Conservation (phyloP, 2,888 invertebrate genomes). For the Eupithecia pulchellata region DNA sequence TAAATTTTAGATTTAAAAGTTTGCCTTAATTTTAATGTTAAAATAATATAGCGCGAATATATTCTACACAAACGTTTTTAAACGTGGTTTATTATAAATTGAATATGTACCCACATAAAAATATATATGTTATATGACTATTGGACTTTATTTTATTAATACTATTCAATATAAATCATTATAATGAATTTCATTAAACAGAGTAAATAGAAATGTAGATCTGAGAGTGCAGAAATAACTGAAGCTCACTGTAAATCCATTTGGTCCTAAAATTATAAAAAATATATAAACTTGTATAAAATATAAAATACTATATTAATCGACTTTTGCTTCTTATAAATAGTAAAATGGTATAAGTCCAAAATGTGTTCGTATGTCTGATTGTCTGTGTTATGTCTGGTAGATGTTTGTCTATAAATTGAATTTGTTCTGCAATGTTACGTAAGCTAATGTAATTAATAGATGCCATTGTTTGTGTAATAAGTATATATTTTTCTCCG, state of each 20-base stretch:
- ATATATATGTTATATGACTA: neutral
- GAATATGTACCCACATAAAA: too few relatives aligned
- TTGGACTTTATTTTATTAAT: neutral
- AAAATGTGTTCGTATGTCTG: slow-evolving; percentile 37
- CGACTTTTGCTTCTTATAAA: neutral
- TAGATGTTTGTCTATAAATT: slow-evolving; percentile 34
- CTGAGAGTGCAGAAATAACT: neutral
- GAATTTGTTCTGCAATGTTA: slow-evolving; percentile 41
- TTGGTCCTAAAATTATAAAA: neutral
- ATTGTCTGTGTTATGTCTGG: slow-evolving; percentile 23
- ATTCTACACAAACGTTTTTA: slow-evolving; percentile 1
- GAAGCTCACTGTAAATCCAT: neutral
- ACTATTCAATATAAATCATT: too few relatives aligned
- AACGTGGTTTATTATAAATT: slow-evolving; percentile 7
- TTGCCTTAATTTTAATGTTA: slow-evolving; percentile 21
- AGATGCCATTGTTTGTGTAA: slow-evolving; percentile 80
- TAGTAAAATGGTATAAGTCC: slow-evolving; percentile 18
- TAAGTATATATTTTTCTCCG: slow-evolving; percentile 69
- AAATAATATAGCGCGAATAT: neutral
- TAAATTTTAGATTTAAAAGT: slow-evolving; percentile 17
- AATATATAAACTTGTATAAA: neutral
- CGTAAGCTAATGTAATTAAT: slow-evolving; percentile 61
- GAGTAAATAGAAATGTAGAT: neutral
- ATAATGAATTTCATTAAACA: too few relatives aligned
- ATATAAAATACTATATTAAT: neutral